Conservation (phyloP, 2,113 vertebrate genomes). For the Gracilinanus agilis region DNA sequence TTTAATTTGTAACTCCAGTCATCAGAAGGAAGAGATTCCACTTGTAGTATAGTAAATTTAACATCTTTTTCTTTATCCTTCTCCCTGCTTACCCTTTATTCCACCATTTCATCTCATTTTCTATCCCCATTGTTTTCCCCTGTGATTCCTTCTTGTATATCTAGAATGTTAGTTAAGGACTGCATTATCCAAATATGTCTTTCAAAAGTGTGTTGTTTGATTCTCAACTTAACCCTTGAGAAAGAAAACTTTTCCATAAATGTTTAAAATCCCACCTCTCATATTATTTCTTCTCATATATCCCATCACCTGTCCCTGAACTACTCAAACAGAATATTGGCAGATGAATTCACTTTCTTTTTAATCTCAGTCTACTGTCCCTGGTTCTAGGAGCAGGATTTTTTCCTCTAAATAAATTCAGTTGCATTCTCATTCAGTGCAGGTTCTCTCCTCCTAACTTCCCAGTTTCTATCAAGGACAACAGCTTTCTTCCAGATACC, state of each 20-base stretch:
- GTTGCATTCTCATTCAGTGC: background rate
- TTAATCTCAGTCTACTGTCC: background rate
- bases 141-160: background rate
- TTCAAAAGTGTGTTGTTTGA: no score
- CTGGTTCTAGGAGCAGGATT: background rate
- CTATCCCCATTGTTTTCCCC: background rate
- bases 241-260: background rate
- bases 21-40: background rate
- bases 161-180: no score
- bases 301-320: background rate
- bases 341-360: background rate
- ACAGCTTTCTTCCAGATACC: background rate
- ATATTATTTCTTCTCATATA: background rate
- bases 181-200: no score
- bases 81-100: background rate
- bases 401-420: background rate
- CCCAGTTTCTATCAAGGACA: background rate
- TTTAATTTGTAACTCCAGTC: conserved; percentile 8
- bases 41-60: background rate
- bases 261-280: background rate
- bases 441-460: background rate
- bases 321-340: background rate
- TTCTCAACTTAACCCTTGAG: no score
- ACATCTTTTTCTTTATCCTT: background rate
- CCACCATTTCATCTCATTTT: background rate